Percentiles rank a stretch among this genome's conserved stretches.
Conservation (phyloP, 2,797 vertebrate species). For the Peromyscus aztecus region DNA sequence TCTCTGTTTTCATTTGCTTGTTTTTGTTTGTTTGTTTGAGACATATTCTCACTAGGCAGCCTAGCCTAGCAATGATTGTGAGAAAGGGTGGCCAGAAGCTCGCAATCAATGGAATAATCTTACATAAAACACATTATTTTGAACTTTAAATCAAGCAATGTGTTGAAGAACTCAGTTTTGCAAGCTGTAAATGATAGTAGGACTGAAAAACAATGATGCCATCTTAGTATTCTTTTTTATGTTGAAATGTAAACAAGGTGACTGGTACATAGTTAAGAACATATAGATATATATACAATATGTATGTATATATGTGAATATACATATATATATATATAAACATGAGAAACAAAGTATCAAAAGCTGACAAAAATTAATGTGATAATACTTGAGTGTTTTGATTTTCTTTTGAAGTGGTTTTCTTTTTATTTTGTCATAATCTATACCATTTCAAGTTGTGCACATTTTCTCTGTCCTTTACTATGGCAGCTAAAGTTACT, state of each 20-base stretch:
- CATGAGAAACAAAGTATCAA: not conserved
- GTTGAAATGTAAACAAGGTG: not conserved
- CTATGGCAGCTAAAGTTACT: not conserved
- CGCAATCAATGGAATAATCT: not conserved
- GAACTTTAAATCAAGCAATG: not conserved
- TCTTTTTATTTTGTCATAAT: not conserved
- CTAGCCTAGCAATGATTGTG: not conserved
- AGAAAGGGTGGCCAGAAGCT: not conserved
- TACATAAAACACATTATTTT: slow-evolving; percentile 2
- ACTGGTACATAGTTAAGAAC: not conserved
- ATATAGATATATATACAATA: not conserved
- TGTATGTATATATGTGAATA: no score
- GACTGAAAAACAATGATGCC: not conserved
- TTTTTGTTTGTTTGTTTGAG: not conserved
- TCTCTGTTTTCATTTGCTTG: not conserved
- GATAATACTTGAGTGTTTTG: not conserved
- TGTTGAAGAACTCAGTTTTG: slow-evolving; percentile 11
- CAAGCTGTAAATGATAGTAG: not conserved
- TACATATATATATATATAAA: not conserved
- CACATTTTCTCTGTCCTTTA: not conserved
- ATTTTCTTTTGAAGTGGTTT: slow-evolving; percentile 24
- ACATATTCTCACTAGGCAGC: no score
- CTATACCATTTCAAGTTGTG: not conserved
- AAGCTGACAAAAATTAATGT: not conserved
- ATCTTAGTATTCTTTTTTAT: not conserved